Percentiles rank a stretch among this genome's conserved stretches.
Evolutionary conservation across 2,888 invertebrate species (phyloP).

Genomic region (Syritta pipiens): DNA sequence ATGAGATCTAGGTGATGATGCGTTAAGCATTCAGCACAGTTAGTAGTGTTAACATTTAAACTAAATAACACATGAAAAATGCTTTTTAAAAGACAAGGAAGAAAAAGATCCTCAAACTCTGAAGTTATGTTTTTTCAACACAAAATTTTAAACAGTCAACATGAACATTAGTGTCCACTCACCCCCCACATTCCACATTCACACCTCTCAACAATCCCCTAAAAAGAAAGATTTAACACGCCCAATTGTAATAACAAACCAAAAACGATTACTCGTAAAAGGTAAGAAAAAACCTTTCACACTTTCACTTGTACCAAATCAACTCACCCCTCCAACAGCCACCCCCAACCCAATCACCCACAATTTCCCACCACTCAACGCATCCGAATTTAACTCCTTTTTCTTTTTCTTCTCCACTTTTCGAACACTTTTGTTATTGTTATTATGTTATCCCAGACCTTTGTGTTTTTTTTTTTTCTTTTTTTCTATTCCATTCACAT

Average conservation of each 20-base stretch:
- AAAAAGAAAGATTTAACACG: neutral
- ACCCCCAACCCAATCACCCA: neutral
- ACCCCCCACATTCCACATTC: too few species aligned
- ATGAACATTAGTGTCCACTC: too few species aligned
- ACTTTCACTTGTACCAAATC: slow-evolving; percentile 34
- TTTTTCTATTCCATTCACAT: slow-evolving; percentile 57
- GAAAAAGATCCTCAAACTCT: too few species aligned
- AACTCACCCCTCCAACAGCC: neutral
- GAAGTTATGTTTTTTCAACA: too few species aligned
- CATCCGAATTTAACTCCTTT: slow-evolving; percentile 45
- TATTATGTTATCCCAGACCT: slow-evolving; percentile 65
- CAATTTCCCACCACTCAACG: too few species aligned
- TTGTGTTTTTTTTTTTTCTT: slow-evolving; percentile 61
- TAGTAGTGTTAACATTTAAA: too few species aligned
- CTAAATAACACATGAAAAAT: too few species aligned
- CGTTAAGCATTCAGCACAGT: too few species aligned
- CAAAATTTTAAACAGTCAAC: too few species aligned
- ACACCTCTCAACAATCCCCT: neutral
- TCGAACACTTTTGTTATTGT: slow-evolving; percentile 63
- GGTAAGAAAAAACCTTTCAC: slow-evolving; percentile 33
- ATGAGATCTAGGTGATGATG: too few species aligned
- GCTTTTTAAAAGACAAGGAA: too few species aligned
- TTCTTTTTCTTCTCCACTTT: slow-evolving; percentile 31
- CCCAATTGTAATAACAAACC: slow-evolving; percentile 13
- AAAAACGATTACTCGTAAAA: slow-evolving; percentile 20